Conservation (phyloP, 2,888 invertebrate species). For the Eupithecia abbreviata region DNA sequence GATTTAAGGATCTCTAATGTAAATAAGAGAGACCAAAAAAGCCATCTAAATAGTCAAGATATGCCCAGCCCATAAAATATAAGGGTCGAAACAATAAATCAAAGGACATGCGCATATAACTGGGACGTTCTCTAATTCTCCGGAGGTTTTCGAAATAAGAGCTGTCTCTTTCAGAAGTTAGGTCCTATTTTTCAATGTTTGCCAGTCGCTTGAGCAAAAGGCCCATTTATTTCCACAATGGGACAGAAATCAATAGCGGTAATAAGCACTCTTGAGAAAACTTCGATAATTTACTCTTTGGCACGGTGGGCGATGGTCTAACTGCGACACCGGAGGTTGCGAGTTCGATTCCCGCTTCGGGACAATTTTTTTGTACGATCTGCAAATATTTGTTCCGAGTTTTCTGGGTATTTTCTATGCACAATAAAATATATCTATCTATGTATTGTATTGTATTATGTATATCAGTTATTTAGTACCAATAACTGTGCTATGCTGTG, state of each 20-base stretch:
- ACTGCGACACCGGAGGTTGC: too few relatives aligned
- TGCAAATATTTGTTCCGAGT: too few relatives aligned
- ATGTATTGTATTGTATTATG: too few relatives aligned
- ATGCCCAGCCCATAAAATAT: constrained; percentile 26
- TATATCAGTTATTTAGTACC: too few relatives aligned
- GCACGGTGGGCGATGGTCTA: too few relatives aligned
- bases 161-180: constrained; percentile 36
- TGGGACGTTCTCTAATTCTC: constrained; percentile 32
- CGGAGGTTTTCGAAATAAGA: constrained; percentile 31
- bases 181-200: constrained; percentile 33
- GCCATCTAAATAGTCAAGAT: constrained; percentile 5
- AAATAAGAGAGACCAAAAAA: constrained; percentile 2
- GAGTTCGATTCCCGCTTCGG: too few relatives aligned
- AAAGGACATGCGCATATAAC: constrained; percentile 36
- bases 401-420: too few relatives aligned
- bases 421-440: too few relatives aligned
- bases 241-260: constrained; percentile 4
- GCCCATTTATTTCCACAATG: constrained; percentile 15
- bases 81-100: constrained; percentile 36
- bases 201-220: constrained; percentile 23
- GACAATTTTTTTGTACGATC: too few relatives aligned
- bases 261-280: constrained; percentile 4
- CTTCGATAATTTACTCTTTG: not conserved
- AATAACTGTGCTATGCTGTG: too few relatives aligned
- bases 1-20: not conserved